Conservation (phyloP, 2,888 invertebrate species). For the Scaptomyza tumidula region DNA sequence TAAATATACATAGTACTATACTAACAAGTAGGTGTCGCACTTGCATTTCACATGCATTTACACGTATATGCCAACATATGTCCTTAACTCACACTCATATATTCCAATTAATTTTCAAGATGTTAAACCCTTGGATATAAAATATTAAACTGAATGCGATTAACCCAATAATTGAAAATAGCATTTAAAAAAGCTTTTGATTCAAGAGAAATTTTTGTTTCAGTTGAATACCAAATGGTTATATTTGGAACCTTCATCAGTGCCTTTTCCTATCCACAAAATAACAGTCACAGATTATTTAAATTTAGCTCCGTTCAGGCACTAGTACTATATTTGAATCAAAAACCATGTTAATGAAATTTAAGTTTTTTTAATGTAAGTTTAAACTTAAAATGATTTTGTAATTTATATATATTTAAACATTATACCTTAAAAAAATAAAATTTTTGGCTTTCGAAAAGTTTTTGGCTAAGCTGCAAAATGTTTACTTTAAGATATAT, state of each 20-base stretch:
- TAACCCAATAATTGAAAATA: neutral
- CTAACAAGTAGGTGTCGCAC: too few species aligned
- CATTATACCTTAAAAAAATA: neutral
- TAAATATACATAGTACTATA: neutral
- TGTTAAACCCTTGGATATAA: neutral
- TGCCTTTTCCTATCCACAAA: too few species aligned
- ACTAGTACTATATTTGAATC: too few species aligned
- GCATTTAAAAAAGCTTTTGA: neutral
- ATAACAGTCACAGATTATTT: neutral
- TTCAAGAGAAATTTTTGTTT: neutral
- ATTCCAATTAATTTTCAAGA: constrained; percentile 5
- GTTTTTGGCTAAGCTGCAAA: neutral
- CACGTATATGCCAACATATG: neutral
- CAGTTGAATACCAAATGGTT: neutral
- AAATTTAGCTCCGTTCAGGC: neutral
- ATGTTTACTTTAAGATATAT: too few species aligned
- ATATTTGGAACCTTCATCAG: neutral
- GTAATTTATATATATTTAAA: neutral
- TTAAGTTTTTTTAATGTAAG: neutral
- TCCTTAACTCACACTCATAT: constrained; percentile 3
- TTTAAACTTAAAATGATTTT: neutral
- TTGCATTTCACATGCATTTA: constrained; percentile 7
- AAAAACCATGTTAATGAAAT: neutral
- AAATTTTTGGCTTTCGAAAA: neutral
- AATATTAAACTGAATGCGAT: neutral